These are phyloP conservation scores for Malurus splendens DNA, from an alignment of 2,797 vertebrate species.

Conservation along the genomic window DNA sequence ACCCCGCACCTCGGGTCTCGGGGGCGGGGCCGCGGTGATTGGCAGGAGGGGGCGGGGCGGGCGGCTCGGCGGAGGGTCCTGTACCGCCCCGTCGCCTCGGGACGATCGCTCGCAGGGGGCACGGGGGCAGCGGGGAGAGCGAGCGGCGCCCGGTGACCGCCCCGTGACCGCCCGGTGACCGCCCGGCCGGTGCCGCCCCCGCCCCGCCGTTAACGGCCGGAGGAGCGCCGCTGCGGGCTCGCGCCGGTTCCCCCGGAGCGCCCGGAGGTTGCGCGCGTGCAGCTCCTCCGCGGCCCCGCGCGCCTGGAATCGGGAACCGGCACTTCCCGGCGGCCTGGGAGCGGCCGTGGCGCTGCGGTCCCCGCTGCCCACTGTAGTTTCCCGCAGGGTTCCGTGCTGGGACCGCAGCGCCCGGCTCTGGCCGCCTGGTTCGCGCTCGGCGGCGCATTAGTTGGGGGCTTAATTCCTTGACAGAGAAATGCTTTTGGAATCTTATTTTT, in stretches of 20 bases:
- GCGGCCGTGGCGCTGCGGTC: fast-evolving
- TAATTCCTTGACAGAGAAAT: not conserved
- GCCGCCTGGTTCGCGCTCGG: not conserved
- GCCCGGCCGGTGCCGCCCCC: not conserved
- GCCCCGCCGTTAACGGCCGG: not conserved
- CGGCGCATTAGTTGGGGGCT: fast-evolving
- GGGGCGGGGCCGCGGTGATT: not conserved
- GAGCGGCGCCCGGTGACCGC: not conserved
- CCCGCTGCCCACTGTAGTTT: fast-evolving
- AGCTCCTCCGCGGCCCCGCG: not conserved
- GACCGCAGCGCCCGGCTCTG: not conserved
- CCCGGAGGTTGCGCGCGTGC: not conserved
- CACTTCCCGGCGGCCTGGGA: not conserved
- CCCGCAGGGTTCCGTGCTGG: fast-evolving
- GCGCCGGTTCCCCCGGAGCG: not conserved
- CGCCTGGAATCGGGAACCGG: not conserved
- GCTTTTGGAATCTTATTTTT: not conserved
- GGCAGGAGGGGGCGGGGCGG: not conserved
- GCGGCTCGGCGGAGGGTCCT: fast-evolving
- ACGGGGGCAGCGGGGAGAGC: not conserved
- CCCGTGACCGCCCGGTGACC: not conserved
- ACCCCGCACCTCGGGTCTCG: not conserved
- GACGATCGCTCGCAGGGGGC: no score
- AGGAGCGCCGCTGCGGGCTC: not conserved
- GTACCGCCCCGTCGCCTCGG: not conserved